These are phyloP conservation scores for Zoanthus sociatus DNA, from an alignment of 92 coral and sea anemone genomes.

Conservation along the genomic window DNA sequence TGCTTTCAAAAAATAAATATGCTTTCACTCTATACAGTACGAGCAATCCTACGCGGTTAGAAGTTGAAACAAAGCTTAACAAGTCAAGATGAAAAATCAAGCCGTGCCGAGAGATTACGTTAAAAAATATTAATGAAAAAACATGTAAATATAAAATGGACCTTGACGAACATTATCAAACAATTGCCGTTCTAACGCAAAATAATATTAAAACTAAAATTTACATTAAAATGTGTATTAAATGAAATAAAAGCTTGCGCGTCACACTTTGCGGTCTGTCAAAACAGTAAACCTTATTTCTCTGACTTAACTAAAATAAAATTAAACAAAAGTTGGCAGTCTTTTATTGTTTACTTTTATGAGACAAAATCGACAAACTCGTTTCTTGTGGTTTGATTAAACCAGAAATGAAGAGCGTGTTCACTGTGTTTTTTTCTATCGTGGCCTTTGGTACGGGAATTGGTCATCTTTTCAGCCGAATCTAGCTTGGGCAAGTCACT, in stretches of 20 bases:
- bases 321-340: neutral
- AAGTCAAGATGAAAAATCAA: no score
- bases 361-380: neutral
- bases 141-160: no score
- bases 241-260: neutral
- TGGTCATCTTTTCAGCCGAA: no score
- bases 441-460: neutral
- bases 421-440: neutral
- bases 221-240: neutral
- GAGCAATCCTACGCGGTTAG: no score
- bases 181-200: no score
- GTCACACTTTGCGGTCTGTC: neutral
- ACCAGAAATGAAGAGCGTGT: neutral
- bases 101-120: no score
- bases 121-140: no score
- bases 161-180: no score
- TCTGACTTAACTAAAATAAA: neutral
- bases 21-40: no score
- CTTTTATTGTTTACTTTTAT: neutral
- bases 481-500: no score
- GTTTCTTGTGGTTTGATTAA: neutral
- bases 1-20: neutral
- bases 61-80: no score
- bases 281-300: neutral
- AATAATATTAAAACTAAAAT: no score